phyloP scores from a whole-genome alignment of 2,113 vertebrate genomes.

The Mellivora capensis region DNA sequence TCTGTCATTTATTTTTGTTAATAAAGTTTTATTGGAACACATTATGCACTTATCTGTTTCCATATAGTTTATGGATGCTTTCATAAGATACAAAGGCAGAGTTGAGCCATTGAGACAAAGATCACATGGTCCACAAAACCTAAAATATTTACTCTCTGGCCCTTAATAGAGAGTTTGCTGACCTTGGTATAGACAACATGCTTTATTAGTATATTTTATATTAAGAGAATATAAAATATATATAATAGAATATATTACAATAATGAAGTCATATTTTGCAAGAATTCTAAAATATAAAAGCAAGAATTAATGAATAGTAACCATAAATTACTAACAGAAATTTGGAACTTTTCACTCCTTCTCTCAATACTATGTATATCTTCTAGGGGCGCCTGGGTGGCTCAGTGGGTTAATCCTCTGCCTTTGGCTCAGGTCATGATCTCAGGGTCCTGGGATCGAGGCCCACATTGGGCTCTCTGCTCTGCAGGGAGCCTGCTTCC shows the following conservation, averaged over 20 bases:
- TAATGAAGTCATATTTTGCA: neutral
- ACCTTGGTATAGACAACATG: neutral
- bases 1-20: neutral
- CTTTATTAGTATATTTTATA: neutral
- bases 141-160: neutral
- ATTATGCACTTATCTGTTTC: neutral
- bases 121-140: neutral
- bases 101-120: neutral
- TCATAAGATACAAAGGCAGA: neutral
- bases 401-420: too few relatives aligned
- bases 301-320: neutral
- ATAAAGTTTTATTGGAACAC: neutral
- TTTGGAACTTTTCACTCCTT: neutral
- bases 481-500: too few relatives aligned
- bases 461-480: too few relatives aligned
- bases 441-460: too few relatives aligned
- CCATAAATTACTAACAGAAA: neutral
- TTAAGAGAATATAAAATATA: neutral
- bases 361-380: neutral
- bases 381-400: neutral
- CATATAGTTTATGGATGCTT: neutral
- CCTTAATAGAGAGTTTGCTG: neutral
- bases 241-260: neutral
- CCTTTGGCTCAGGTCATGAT: too few relatives aligned
- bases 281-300: neutral